Base-by-base conservation (phyloP, 1,140 invertebrate genomes). In the Drusus annulatus region DNA sequence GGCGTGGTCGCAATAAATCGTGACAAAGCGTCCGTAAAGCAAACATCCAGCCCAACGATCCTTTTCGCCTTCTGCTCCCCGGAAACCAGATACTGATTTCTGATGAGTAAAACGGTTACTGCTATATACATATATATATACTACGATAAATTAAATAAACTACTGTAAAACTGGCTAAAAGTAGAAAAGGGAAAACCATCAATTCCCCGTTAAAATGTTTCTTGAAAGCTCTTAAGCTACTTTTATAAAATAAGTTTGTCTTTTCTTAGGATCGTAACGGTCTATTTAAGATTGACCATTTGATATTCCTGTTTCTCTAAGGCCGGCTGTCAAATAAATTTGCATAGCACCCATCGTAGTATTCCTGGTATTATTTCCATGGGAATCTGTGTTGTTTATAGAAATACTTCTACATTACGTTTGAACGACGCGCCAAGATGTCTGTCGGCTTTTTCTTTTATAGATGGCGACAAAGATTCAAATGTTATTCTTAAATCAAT, bases 1-100 rank as follows among this genome's bases (percentile, higher is more conserved):
- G 89, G 89, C 89, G 89, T 89, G 89, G 87, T 86, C 78, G 86
- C 84, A 88, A 90, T 90, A 90, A 90, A 90, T 90, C 89, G 87
- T 77, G 76, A 77, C 62, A 89, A 89, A 89, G 88, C 89, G 89
- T 87, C 86, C 86, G 86, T 84, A 86, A 87, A 86, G 84, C 85
- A 86, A 87, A 88, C 86, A 89, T 88, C 88, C 87, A 87, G 87
- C 84, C 80, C 84, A 84, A 7, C 16, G 60, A 77, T 63, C 77
- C 65, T 60, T 65, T 17, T 28, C 58, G 31, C 31, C 6, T 45
- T 68, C 63, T 68, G 25, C 2, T 36, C 2, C n/a, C 63, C 63
- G 13, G 17, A 36, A 16, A 28, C 28, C 63, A 19, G 23, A 62
- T 45, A 6, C 7, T 6, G 31, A 36, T 36, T 36, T 36, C 31